phyloP scores from a whole-genome alignment of 2,888 invertebrate genomes.

The Brachypalpus laphriformis region DNA sequence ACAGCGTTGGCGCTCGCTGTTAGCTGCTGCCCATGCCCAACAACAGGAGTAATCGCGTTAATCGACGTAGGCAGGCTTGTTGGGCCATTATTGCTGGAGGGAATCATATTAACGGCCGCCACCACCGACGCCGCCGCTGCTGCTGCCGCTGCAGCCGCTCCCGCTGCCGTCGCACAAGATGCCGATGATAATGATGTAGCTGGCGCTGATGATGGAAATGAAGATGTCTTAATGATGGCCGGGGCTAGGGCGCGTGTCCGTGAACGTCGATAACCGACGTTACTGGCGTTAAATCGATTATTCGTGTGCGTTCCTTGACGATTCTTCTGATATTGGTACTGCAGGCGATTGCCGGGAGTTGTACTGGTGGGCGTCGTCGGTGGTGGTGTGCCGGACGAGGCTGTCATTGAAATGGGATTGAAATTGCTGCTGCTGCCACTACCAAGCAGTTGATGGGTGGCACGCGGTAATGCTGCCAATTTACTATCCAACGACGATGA shows the following conservation, averaged over 20 bases:
- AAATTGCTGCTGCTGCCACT: slow-evolving; percentile 64
- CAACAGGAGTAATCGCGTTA: slow-evolving; percentile 69
- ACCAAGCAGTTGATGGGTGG: slow-evolving; percentile 59
- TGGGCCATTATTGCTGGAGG: slow-evolving; percentile 72
- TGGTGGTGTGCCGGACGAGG: slow-evolving; percentile 36
- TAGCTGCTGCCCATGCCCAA: slow-evolving; percentile 28
- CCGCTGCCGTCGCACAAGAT: slow-evolving; percentile 31
- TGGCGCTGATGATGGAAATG: slow-evolving; percentile 73
- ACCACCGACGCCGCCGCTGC: slow-evolving; percentile 50
- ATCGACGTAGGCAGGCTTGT: slow-evolving; percentile 71
- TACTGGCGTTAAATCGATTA: slow-evolving; percentile 79
- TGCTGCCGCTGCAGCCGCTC: slow-evolving; percentile 53
- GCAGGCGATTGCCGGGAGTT: slow-evolving; percentile 75
- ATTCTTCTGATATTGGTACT: slow-evolving; percentile 80
- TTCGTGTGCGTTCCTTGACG: slow-evolving; percentile 81
- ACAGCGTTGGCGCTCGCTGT: slow-evolving; percentile 57
- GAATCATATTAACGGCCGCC: slow-evolving; percentile 65
- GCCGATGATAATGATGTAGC: slow-evolving; percentile 64
- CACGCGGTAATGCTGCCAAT: slow-evolving; percentile 72
- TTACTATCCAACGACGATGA: slow-evolving; percentile 63
- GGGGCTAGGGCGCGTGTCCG: slow-evolving; percentile 79
- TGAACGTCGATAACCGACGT: slow-evolving; percentile 79
- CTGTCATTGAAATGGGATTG: slow-evolving; percentile 65
- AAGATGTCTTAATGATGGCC: slow-evolving; percentile 75
- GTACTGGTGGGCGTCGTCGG: slow-evolving; percentile 36